These are phyloP conservation scores for Micrasema minimum DNA, from an alignment of 1,140 invertebrate species.

Conservation along the genomic window DNA sequence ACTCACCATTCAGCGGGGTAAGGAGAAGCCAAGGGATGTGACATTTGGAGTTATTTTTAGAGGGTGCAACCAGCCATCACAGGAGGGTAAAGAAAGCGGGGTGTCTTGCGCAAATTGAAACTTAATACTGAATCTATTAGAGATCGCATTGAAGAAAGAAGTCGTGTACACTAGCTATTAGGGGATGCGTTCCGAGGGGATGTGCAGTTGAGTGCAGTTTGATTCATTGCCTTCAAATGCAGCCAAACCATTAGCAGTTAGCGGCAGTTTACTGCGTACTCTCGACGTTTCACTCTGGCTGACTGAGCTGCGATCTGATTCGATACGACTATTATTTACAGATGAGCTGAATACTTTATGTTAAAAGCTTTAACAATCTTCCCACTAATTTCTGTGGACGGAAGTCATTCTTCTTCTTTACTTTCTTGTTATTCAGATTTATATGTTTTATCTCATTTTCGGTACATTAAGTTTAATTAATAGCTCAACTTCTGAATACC, in stretches of 20 bases:
- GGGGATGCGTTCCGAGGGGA: conserved; percentile 50
- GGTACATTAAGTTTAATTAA: too few species aligned
- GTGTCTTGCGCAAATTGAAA: conserved; percentile 54
- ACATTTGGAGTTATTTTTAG: conserved; percentile 53
- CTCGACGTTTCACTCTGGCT: neutral
- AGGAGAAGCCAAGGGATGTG: conserved; percentile 41
- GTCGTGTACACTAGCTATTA: conserved; percentile 45
- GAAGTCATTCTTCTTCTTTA: too few species aligned
- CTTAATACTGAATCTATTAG: conserved; percentile 55
- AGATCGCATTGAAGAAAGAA: conserved; percentile 48
- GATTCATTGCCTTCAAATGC: conserved; percentile 54
- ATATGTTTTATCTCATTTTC: too few species aligned
- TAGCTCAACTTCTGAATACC: too few species aligned
- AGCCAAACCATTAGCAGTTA: conserved; percentile 52
- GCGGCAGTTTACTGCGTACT: conserved; percentile 29
- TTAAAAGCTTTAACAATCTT: too few species aligned
- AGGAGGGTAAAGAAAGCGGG: conserved; percentile 38
- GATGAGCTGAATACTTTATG: neutral
- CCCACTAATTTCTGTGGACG: too few species aligned
- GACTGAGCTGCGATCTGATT: conserved; percentile 12
- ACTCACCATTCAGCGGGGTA: conserved; percentile 26
- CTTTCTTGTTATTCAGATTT: too few species aligned
- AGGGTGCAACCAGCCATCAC: conserved; percentile 44
- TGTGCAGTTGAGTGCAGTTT: conserved; percentile 54
- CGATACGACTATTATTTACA: conserved; percentile 27